These are phyloP conservation scores for Xenentodon cancila DNA, from an alignment of 2,797 vertebrate genomes.

Conservation along the genomic window DNA sequence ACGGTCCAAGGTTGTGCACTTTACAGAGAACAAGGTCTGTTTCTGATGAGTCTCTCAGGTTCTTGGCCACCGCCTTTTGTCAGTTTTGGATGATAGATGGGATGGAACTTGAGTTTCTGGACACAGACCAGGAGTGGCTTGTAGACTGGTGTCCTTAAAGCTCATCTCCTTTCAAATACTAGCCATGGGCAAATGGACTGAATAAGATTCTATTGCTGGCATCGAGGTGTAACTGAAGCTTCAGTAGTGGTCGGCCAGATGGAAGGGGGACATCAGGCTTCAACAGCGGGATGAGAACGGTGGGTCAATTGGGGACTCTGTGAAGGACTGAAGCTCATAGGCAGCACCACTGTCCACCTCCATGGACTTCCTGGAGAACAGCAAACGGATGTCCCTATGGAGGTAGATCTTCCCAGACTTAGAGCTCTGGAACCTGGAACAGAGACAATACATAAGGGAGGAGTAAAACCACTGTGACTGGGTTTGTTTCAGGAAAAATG, in stretches of 20 bases:
- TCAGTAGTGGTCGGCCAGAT: constrained; percentile 42
- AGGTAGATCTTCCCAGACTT: constrained; percentile 99
- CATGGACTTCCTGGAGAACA: constrained; percentile 99
- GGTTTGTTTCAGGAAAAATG: neutral
- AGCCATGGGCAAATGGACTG: constrained; percentile 27
- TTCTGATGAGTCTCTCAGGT: constrained; percentile 40
- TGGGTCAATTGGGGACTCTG: constrained; percentile 94
- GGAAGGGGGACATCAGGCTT: constrained; percentile 57
- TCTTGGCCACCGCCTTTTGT: constrained; percentile 31
- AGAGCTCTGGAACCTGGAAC: constrained; percentile 97
- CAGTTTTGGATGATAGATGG: constrained; percentile 46
- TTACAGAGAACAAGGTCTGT: constrained; percentile 52
- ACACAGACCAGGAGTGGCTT: constrained; percentile 36
- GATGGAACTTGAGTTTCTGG: constrained; percentile 39
- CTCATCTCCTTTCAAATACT: constrained; percentile 33
- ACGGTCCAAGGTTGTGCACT: constrained; percentile 27
- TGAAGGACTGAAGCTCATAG: constrained; percentile 98
- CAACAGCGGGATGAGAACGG: constrained; percentile 95
- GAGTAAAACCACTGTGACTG: neutral
- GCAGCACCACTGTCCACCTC: constrained; percentile 99
- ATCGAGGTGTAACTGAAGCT: constrained; percentile 51
- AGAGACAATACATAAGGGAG: neutral
- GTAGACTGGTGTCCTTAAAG: constrained; percentile 43
- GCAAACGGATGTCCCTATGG: constrained; percentile 97
- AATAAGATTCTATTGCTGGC: constrained; percentile 57